Base-by-base conservation (phyloP, 2,113 vertebrate genomes). In the Panthera uncia region DNA sequence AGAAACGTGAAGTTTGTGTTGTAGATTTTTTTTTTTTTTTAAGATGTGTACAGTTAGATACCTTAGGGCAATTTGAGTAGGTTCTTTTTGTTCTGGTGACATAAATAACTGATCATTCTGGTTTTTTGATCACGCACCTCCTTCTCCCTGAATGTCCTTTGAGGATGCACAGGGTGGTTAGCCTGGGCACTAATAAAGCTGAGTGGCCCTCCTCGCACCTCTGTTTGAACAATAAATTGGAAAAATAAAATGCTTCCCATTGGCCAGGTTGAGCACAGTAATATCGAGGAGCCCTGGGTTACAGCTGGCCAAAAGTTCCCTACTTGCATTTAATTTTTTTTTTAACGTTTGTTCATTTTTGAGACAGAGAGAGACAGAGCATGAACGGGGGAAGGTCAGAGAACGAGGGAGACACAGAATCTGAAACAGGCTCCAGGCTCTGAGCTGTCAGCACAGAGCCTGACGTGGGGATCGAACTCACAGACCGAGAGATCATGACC, bases 1-100 rank as follows among this genome's bases (percentile, higher is more conserved):
- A 96, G 57, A 94, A 92, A 93, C 92, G 89, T 19, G 57, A 79
- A 68, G n/a, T 45, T 80, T 93, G 7, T 78, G 45, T 31, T 71
- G 5, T n/a, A 14, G 19, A 2, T 80, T 80, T 76, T 45, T 78
- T 7, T 61, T 4, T 16, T 69, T 68, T 73, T 86, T 65, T 29
- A 15, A 94, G 66, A 69, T 36, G 52, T 33, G 16, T 48, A 79
- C 23, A 79, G 48, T 91, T 86, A 73, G 33, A 41, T 15, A 27
- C 5, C 82, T 15, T 23, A 5, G 1, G 61, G 11, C 33, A 94
- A 74, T 38, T 97, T 71, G 80, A 74, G 48, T 93, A 36, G 23
- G 31, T 36, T 45, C 48, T 65, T 97, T 97, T 69, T 93, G 45
- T 89, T 29, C 19, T 71, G n/a, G 57, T 91, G 45, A 29, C 61